Base-by-base conservation (phyloP, 2,113 vertebrate species). In the Oreotrochilus melanogaster region DNA sequence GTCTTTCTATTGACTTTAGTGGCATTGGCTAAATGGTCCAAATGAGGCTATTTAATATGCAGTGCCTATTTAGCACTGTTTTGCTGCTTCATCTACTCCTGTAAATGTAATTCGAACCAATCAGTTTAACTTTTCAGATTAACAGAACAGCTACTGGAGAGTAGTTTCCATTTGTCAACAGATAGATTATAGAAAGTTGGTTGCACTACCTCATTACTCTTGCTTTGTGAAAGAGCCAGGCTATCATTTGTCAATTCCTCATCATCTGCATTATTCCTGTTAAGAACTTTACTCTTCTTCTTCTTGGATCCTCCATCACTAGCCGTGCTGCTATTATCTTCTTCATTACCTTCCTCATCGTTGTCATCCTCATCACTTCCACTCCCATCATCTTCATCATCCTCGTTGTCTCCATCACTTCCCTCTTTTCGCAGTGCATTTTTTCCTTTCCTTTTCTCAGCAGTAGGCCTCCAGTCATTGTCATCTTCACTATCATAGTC, bases 401-500 rank as follows among this genome's bases (percentile, higher is more conserved):
- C 98, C 37, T 98, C 98, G 2, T 98, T 99, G 89, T 98, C 99
- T 31, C 98, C 98, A 64, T 99, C 99, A 3, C 98, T 98, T 18
- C 98, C 98, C 42, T 98, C 99, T 92, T 98, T 99, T 19, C 98
- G 98, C 51, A 98, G 78, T 0, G 97, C 95, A 0, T 98, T 95
- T 94, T 99, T 99, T 57, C 98, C 97, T 86, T 99, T 99, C 88
- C 96, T 99, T 96, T 99, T 99, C 24, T 96, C 99, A 12, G 98
- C 98, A 13, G 98, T 97, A 15, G 99, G 99, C 35, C 99, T 98
- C 99, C 99, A 99, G 94, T 99, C 99, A 33, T 99, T 99, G 93
- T 99, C 99, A 51, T 99, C 99, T 92, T 99, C 99, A 17, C 99
- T 99, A 58, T 99, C 99, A 22, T 99, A 99, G 96, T 99, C 99